Evolutionary conservation across 2,888 invertebrate genomes (phyloP), one percentile per base, ranked within the genome.

Genomic region (Odontocerum albicorne): DNA sequence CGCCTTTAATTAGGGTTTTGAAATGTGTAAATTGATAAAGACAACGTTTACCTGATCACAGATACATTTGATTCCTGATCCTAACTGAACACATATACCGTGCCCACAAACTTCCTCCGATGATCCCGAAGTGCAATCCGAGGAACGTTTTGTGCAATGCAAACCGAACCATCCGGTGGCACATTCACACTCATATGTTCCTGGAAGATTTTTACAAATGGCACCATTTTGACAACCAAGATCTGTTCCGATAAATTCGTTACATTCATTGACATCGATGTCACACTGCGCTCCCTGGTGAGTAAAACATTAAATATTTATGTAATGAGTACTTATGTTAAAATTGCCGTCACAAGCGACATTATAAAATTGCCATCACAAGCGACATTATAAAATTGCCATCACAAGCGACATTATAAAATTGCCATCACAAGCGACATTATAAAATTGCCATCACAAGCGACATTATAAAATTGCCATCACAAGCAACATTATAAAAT

Each of bases 161-260:
- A 89, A 67, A 10, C 96, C 96, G 66, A 82, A 84, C 86, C 87
- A 96, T 31, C 90, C 88, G 1, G 84, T 64, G 22, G 81, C 69
- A 67, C 96, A 96, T 4, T 78, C 66, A 69, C 96, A 96, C 84
- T 84, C 84, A 69, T 90, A 96, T 10, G 86, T 78, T 49, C 96
- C 96, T 1, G 81, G 83, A 53, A 78, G 82, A 69, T 96, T 95
- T 15, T 84, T 71, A 66, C 96, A 96, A 2, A 86, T 86, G 0
- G 88, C 95, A 10, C 90, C 90, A 73, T 96, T 93, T 73, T 96
- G 95, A 69, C 96, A 96, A 2, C 94, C 95, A 36, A 92, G 76
- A 67, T 91, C 93, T 0, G 94, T 94, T 21, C 92, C 92, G 4
- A 81, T 79, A 66, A 86, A 90, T 64, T 81, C 79, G 0, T 79